phyloP scores from a whole-genome alignment of 2,888 invertebrate genomes.

The Seira musarum region DNA sequence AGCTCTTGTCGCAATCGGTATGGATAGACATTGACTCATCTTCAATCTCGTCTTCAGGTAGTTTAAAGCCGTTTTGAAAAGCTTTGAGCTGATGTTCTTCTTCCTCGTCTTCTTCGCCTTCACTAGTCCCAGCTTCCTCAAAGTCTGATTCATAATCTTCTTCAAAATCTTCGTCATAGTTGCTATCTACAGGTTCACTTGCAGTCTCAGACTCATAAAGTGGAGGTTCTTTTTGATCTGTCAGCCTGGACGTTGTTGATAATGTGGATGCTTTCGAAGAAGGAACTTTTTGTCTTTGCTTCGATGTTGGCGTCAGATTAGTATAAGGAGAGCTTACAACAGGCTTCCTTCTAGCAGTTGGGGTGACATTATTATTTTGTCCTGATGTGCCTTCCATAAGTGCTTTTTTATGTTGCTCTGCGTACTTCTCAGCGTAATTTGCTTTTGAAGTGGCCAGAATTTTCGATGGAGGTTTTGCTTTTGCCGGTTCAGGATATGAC shows the following conservation, averaged over 20 bases:
- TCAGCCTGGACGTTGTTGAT: slow-evolving; percentile 14
- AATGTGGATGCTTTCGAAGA: too few relatives aligned
- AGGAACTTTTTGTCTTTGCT: too few relatives aligned
- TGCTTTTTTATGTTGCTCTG: too few relatives aligned
- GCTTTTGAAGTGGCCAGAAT: slow-evolving; percentile 40
- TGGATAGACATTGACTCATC: slow-evolving; percentile 19
- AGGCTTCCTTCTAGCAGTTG: too few relatives aligned
- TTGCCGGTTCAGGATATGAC: slow-evolving; percentile 1
- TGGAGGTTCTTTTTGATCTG: slow-evolving; percentile 26
- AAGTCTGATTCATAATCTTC: slow-evolving; percentile 55
- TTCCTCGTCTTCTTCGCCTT: neutral
- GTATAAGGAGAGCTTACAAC: too few relatives aligned
- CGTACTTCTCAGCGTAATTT: slow-evolving; percentile 40
- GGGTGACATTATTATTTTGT: too few relatives aligned
- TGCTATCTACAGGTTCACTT: slow-evolving; percentile 20
- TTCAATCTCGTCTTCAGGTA: neutral
- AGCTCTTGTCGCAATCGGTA: slow-evolving; percentile 40
- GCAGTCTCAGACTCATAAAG: slow-evolving; percentile 31
- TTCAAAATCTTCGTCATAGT: slow-evolving; percentile 59
- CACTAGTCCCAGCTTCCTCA: slow-evolving; percentile 37
- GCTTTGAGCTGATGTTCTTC: too few relatives aligned
- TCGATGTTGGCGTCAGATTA: too few relatives aligned
- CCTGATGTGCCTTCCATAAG: too few relatives aligned
- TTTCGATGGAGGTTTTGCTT: slow-evolving; percentile 36
- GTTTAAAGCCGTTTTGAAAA: too few relatives aligned